Evolutionary conservation across 2,113 vertebrate species (phyloP).

Genomic region (Pseudonaja textilis): DNA sequence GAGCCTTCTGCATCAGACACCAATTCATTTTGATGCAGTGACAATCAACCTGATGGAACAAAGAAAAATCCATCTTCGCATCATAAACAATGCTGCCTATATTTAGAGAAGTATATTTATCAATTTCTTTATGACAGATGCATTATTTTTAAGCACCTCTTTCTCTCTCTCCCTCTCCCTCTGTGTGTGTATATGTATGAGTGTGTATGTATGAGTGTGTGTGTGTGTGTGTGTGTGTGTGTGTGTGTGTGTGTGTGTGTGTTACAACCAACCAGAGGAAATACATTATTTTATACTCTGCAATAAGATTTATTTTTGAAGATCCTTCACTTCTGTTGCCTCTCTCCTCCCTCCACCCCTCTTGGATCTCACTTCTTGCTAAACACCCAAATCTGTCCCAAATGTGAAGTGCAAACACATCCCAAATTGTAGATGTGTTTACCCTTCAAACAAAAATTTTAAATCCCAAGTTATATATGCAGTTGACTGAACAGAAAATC

Average conservation of each 20-base stretch:
- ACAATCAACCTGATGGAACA: neutral
- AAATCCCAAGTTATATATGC: neutral
- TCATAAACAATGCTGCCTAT: accelerated
- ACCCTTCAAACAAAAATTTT: neutral
- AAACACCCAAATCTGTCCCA: neutral
- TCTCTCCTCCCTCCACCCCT: neutral
- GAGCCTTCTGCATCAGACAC: neutral
- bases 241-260: neutral
- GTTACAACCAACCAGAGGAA: neutral
- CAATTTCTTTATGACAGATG: constrained; percentile 18
- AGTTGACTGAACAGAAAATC: neutral
- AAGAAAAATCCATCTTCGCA: neutral
- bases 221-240: neutral
- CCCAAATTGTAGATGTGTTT: neutral
- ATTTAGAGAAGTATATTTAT: neutral
- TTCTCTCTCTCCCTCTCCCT: neutral
- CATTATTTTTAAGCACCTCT: neutral
- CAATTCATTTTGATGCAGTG: constrained; percentile 25
- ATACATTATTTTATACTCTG: neutral
- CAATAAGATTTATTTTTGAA: constrained; percentile 35
- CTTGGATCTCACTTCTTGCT: neutral
- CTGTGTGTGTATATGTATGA: neutral
- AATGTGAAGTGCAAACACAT: neutral
- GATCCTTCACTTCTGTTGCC: too few relatives aligned
- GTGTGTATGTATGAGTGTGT: neutral